Conservation (phyloP, 2,888 invertebrate genomes). For the Bellardia pandia region DNA sequence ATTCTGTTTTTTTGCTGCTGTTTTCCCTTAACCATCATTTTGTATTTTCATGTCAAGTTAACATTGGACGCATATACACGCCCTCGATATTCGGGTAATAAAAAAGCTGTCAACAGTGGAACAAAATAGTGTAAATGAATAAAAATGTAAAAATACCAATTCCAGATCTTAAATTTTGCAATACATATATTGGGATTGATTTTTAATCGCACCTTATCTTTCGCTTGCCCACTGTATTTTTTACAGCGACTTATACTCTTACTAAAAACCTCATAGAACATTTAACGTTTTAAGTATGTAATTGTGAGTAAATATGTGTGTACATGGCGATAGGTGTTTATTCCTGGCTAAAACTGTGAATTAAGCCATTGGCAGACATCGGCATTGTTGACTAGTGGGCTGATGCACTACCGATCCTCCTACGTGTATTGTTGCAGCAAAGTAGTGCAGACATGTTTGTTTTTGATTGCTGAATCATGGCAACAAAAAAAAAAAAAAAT, state of each 20-base stretch:
- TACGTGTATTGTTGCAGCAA: constrained; percentile 9
- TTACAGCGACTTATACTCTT: no score
- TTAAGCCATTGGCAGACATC: constrained; percentile 41
- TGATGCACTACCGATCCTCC: no score
- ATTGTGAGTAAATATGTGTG: not conserved
- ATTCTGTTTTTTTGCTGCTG: constrained; percentile 14
- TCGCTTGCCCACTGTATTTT: no score
- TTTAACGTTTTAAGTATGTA: not conserved
- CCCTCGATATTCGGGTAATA: constrained; percentile 15
- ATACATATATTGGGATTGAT: no score
- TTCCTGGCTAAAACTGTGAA: constrained; percentile 1
- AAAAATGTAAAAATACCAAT: no score
- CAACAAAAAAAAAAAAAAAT: not conserved
- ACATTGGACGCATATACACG: constrained; percentile 7
- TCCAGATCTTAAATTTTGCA: no score
- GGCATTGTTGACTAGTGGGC: not conserved
- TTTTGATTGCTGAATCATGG: no score
- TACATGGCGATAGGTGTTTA: not conserved
- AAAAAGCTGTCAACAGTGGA: constrained; percentile 18
- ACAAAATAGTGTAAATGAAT: not conserved
- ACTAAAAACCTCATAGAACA: no score
- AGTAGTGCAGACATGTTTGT: not conserved
- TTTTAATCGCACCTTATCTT: no score
- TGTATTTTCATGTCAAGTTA: not conserved
- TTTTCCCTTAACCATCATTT: not conserved